These are phyloP conservation scores for Schizothorax lantsangensis DNA, from an alignment of 2,797 vertebrate species.

Conservation along the genomic window DNA sequence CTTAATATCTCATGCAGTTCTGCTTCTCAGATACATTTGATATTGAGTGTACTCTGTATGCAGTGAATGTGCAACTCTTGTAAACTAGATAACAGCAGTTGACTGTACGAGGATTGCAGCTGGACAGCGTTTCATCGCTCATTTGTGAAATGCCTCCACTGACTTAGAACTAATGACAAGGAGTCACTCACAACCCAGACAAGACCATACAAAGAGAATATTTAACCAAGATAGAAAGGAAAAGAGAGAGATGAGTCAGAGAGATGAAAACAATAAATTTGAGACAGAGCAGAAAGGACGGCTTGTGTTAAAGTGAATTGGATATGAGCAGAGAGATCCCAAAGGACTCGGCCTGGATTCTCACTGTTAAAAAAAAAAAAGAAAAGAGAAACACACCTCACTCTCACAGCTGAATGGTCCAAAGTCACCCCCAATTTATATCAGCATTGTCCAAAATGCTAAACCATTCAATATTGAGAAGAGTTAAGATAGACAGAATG, in stretches of 20 bases:
- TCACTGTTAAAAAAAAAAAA: conserved; percentile 36
- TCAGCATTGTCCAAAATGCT: neutral
- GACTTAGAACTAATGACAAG: conserved; percentile 13
- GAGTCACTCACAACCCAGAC: conserved; percentile 38
- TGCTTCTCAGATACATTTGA: neutral
- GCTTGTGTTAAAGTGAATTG: conserved; percentile 60
- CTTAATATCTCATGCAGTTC: neutral
- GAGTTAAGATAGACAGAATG: conserved; percentile 1
- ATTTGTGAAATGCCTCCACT: conserved; percentile 15
- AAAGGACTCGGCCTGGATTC: conserved; percentile 59
- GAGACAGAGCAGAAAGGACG: conserved; percentile 47
- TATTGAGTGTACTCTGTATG: neutral
- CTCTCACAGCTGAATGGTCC: conserved; percentile 40
- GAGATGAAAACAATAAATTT: conserved; percentile 53
- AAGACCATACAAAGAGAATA: conserved; percentile 52
- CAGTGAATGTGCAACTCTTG: conserved; percentile 1
- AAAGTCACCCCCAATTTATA: conserved; percentile 4
- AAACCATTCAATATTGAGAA: conserved; percentile 23
- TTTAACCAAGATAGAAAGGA: conserved; percentile 46
- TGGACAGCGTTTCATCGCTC: neutral
- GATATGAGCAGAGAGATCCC: conserved; percentile 51
- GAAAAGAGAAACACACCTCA: conserved; percentile 29
- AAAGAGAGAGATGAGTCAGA: conserved; percentile 23
- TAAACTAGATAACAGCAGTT: neutral
- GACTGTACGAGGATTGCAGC: neutral